Percentiles rank a stretch among this genome's conserved stretches.
Conservation (phyloP, 1,140 invertebrate species). For the Bombus terrestris region DNA sequence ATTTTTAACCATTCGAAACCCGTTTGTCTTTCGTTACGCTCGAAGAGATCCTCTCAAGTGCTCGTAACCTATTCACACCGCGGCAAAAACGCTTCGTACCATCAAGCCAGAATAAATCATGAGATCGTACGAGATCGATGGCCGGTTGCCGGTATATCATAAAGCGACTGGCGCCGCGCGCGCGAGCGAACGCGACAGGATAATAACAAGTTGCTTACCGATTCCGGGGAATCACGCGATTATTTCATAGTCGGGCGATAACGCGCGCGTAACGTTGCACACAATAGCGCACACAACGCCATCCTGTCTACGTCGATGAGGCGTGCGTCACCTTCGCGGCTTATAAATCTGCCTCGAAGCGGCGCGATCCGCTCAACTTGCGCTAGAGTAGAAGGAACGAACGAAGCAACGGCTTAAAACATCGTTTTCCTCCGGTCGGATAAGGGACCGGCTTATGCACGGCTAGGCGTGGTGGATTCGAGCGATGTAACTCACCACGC, state of each 20-base stretch:
- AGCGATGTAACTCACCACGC: slow-evolving; percentile 41
- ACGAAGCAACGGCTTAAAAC: slow-evolving; percentile 28
- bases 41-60: not conserved
- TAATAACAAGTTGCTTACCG: slow-evolving; percentile 15
- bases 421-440: slow-evolving; percentile 54
- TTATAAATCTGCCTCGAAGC: slow-evolving; percentile 28
- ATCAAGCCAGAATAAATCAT: not conserved
- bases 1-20: not conserved
- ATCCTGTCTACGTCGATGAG: slow-evolving; percentile 28
- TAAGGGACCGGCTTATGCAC: slow-evolving; percentile 43
- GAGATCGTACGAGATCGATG: not conserved
- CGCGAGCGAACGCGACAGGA: not conserved
- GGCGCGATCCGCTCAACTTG: slow-evolving; percentile 35
- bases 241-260: slow-evolving; percentile 17
- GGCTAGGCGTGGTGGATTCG: slow-evolving; percentile 51
- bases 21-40: not conserved
- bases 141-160: not conserved
- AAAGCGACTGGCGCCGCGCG: not conserved
- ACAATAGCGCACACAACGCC: not conserved
- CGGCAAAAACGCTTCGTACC: not conserved
- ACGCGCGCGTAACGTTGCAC: slow-evolving; percentile 19
- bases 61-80: not conserved
- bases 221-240: slow-evolving; percentile 1
- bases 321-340: slow-evolving; percentile 25
- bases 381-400: not conserved